Evolutionary conservation across 2,113 vertebrate species (phyloP).

Genomic region (Ceuthmochares aereus): DNA sequence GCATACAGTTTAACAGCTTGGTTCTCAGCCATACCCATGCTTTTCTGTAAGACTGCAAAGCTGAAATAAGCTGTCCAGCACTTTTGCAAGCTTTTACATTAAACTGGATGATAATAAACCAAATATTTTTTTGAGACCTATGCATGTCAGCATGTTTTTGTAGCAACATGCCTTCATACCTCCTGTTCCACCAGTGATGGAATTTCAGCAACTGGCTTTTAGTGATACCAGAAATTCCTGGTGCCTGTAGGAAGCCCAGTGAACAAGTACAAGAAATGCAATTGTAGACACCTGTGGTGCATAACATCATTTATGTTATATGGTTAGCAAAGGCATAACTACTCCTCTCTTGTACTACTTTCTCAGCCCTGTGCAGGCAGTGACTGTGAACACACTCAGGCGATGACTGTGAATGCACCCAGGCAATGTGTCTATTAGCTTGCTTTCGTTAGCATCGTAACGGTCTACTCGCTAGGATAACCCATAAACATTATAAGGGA

Average conservation of each 20-base stretch:
- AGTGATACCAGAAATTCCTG: not conserved
- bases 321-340: not conserved
- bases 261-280: not conserved
- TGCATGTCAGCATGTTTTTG: not conserved
- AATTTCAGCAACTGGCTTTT: not conserved
- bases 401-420: not conserved
- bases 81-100: not conserved
- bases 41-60: not conserved
- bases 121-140: not conserved
- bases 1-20: not conserved
- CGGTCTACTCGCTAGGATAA: not conserved
- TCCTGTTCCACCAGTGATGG: not conserved
- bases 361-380: not conserved
- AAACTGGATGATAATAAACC: not conserved
- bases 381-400: not conserved
- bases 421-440: not conserved
- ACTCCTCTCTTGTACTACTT: not conserved
- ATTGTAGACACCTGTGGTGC: not conserved
- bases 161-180: not conserved
- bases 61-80: not conserved
- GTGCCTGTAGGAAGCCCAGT: not conserved
- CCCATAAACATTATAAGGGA: not conserved
- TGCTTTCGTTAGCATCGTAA: accelerated
- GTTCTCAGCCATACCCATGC: not conserved
- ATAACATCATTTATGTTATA: not conserved